A percentile compares a stretch with the other conserved stretches of the same genome.
Evolutionary conservation across 1,140 invertebrate species (phyloP).

Genomic region (Cotesia typhae): DNA sequence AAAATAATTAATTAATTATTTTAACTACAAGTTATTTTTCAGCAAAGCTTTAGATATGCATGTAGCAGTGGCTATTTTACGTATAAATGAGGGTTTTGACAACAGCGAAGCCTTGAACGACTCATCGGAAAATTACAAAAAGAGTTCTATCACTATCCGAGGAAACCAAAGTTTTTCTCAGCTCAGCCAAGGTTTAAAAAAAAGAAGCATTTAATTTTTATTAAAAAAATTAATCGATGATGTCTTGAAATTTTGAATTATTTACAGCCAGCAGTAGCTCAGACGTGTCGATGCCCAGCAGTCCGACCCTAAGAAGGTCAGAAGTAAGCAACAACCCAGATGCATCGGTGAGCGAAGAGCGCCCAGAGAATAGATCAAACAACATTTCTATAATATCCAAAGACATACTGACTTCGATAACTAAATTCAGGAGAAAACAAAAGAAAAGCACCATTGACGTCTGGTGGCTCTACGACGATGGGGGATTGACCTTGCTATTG

Average conservation of each 20-base stretch:
- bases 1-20: not conserved
- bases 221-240: not conserved
- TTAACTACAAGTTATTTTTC: constrained; percentile 47
- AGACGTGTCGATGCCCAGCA: constrained; percentile 70
- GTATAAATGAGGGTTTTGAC: constrained; percentile 84
- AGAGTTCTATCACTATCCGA: constrained; percentile 54
- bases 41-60: constrained; percentile 94
- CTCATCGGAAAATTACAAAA: constrained; percentile 53
- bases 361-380: constrained; percentile 59
- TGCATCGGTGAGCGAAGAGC: constrained; percentile 47
- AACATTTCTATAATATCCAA: constrained; percentile 64
- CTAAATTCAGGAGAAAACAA: constrained; percentile 79
- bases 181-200: constrained; percentile 69
- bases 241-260: not conserved
- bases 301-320: constrained; percentile 64
- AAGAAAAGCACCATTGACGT: constrained; percentile 91
- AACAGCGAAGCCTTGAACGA: constrained; percentile 72
- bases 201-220: not conserved
- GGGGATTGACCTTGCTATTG: constrained; percentile 82
- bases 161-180: constrained; percentile 72
- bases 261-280: constrained; percentile 72
- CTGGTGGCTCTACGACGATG: constrained; percentile 98
- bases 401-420: constrained; percentile 73
- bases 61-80: constrained; percentile 86
- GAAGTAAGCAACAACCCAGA: constrained; percentile 60